Base-by-base conservation (phyloP, 1,140 invertebrate species). In the Caerostris darwini region DNA sequence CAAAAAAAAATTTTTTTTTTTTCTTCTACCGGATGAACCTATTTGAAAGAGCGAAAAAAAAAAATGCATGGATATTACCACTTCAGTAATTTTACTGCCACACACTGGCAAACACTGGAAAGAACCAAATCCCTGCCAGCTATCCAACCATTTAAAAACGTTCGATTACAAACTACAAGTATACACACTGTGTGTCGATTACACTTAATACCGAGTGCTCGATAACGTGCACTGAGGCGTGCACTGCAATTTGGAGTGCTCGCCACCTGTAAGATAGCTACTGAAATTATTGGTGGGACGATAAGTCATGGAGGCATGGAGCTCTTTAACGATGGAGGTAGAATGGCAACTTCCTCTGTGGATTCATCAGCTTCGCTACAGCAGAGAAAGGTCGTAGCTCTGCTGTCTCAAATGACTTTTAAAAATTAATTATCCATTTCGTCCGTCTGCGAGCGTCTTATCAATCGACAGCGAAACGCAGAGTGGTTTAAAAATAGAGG, bases 401-500 rank as follows among this genome's bases (percentile, higher is more conserved):
- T 12, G 12, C 71, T 5, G 34, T 19, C 67, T 34, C 5, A 3
- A 8, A 19, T 8, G 67, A 77, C 19, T 77, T 77, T 34, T 8
- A 77, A 34, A 77, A 50, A 77, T 77, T 77, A 77, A 12, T 50
- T 50, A 77, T 77, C 71, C 71, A 12, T 77, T 77, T 77, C 71
- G 50, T 34, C 61, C 61, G 5, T n/a, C 12, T 17, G 14, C 4
- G 14, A 67, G 3, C 12, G 61, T 67, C 61, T 67, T 67, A 5
- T 67, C 17, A n/a, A n/a, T 6, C 5, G 14, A n/a, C 0, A 17
- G 61, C 34, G 34, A 34, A 34, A 34, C 34, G 34, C 34, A 34
- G 34, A 34, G 34, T 34, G 34, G 34, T 2, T 34, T 34, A 34
- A 34, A 34, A 34, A 34, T 34, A 34, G 34, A 34, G 34, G 34